Evolutionary conservation across 2,113 vertebrate species (phyloP), one percentile per base, ranked within the genome.

Genomic region (Hassar affinis): DNA sequence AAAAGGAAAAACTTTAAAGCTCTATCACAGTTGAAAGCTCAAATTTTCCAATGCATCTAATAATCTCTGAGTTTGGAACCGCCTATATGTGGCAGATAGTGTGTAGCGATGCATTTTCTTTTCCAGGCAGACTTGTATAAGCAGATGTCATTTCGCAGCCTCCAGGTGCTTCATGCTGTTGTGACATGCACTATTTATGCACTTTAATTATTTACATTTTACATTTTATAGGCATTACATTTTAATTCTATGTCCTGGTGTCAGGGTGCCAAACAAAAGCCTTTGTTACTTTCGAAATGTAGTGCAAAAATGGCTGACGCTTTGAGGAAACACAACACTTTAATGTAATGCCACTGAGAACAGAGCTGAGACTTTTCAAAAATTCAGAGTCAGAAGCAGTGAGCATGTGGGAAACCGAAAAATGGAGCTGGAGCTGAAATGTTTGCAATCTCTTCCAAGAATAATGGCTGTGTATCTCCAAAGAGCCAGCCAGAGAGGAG

Each of bases 391-490:
- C 47, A 77, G 54, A 51, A 18, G 20, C 49, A 22, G 27, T 11
- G 30, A 22, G 74, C 8, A 56, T 20, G 59, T 62, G 80, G 66
- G 33, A 77, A 77, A 56, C 30, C 6, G 6, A 51, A 38, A 77
- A 82, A 62, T 35, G 35, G 61, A 81, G 30, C 22, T 62, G 45
- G 54, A 80, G 38, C 38, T 42, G 38, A 42, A 80, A 51, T 54
- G 68, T 81, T 79, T 51, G 20, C 30, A 27, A 78, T 84, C 78
- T 84, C 47, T 64, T 81, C 62, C 79, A 45, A 72, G 78, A 66
- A 78, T 10, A 71, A 76, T 6, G 51, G 59, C 35, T 47, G 68
- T 71, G 66, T 88, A 82, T 88, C 87, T 80, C 82, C 45, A 88
- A 86, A 86, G 79, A 75, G 76, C 68, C 79, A 84, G 85, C 52